Conservation (phyloP, 2,888 invertebrate genomes). For the Aporophyla lueneburgensis region DNA sequence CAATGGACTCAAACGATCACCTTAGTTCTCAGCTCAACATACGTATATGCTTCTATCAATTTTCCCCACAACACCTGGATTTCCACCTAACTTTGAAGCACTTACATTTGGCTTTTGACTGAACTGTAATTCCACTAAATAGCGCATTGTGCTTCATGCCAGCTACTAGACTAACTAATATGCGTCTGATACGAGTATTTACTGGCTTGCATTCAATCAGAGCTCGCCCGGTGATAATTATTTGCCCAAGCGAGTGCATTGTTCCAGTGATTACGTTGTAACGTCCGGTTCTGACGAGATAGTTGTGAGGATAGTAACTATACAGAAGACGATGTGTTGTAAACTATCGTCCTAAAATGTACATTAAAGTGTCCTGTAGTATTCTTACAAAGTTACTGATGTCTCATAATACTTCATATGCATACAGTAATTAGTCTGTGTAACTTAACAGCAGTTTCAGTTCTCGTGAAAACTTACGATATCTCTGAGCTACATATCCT, state of each 20-base stretch:
- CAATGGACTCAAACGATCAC: background rate
- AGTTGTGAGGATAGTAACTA: background rate
- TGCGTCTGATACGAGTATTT: conserved; percentile 4
- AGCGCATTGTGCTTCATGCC: background rate
- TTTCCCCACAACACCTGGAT: too few relatives aligned
- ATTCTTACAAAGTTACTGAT: background rate
- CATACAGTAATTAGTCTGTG: background rate
- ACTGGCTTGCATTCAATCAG: conserved; percentile 33
- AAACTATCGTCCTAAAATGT: background rate
- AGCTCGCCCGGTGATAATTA: conserved; percentile 29
- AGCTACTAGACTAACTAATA: conserved; percentile 16
- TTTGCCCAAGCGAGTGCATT: conserved; percentile 32
- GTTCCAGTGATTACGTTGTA: conserved; percentile 13
- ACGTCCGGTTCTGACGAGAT: conserved; percentile 10
- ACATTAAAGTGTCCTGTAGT: background rate
- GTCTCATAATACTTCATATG: background rate
- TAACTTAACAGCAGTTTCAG: background rate
- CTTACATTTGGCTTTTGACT: too few relatives aligned
- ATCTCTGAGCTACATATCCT: background rate
- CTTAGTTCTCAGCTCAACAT: background rate
- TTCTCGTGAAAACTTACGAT: background rate
- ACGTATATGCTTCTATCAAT: background rate
- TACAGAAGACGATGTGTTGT: background rate
- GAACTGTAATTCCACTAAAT: background rate
- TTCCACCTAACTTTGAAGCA: background rate